Conservation (phyloP, 1,140 invertebrate genomes). For the Ephestia elutella region DNA sequence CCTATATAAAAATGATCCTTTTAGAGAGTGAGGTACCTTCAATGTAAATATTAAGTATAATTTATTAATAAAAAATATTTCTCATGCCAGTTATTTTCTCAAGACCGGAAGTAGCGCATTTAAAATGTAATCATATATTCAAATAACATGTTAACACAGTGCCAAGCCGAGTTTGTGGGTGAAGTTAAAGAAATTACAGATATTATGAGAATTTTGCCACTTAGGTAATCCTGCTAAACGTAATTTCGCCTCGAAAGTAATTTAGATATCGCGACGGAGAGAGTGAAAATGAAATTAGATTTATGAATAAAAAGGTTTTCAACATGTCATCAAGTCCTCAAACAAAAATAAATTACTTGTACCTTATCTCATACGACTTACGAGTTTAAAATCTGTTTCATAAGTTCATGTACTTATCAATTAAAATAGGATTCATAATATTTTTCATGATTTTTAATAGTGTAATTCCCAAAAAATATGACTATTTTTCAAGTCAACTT, state of each 20-base stretch:
- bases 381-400: too few species aligned
- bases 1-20: too few species aligned
- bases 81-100: not conserved
- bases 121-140: conserved; percentile 9
- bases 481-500: too few species aligned
- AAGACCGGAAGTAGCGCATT: not conserved
- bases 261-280: conserved; percentile 21
- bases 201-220: conserved; percentile 26
- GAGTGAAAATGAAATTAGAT: not conserved
- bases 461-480: too few species aligned
- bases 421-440: too few species aligned
- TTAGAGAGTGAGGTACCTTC: too few species aligned
- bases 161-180: conserved; percentile 14
- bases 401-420: too few species aligned
- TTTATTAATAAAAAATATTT: not conserved
- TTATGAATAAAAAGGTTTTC: not conserved
- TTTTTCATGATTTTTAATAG: too few species aligned
- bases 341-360: too few species aligned
- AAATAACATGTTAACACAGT: conserved; percentile 15
- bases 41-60: too few species aligned
- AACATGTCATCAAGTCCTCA: too few species aligned
- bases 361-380: too few species aligned
- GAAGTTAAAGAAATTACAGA: conserved; percentile 30
- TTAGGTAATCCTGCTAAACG: conserved; percentile 25
- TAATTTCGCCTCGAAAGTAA: conserved; percentile 30